Conservation (phyloP, 2,113 vertebrate genomes). For the Stercorarius parasiticus region DNA sequence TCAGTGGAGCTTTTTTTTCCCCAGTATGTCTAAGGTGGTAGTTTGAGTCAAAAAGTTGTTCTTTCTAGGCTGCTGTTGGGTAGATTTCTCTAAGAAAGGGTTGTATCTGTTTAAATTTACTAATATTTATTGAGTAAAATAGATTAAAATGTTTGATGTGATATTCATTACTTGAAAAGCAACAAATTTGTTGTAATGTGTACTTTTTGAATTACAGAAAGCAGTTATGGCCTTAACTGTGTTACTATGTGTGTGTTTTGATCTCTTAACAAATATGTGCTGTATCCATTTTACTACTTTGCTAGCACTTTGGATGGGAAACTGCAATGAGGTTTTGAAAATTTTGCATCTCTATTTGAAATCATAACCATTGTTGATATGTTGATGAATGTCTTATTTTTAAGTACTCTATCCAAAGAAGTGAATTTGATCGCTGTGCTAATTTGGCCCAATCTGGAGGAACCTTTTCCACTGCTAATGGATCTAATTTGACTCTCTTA, state of each 20-base stretch:
- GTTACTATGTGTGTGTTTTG: background rate
- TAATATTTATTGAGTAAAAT: background rate
- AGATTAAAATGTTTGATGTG: background rate
- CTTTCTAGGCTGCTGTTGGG: background rate
- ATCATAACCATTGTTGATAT: background rate
- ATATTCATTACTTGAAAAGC: background rate
- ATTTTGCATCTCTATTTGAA: background rate
- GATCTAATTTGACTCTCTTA: constrained; percentile 82
- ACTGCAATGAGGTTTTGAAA: background rate
- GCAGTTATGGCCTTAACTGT: background rate
- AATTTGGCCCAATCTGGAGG: constrained; percentile 79
- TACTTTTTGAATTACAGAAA: background rate
- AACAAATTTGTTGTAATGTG: background rate
- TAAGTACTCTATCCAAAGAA: constrained; percentile 89
- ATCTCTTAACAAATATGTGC: background rate
- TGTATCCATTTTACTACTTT: background rate
- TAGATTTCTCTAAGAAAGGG: background rate
- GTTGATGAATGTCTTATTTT: background rate
- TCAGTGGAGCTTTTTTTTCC: background rate
- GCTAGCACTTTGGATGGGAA: background rate
- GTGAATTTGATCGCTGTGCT: constrained; percentile 84
- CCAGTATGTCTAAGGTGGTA: background rate
- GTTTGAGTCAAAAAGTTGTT: background rate
- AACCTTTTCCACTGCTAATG: constrained; percentile 69
- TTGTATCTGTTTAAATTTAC: background rate